These are phyloP conservation scores for Phenganax marumi DNA, from an alignment of 92 coral and sea anemone genomes.

Conservation along the genomic window DNA sequence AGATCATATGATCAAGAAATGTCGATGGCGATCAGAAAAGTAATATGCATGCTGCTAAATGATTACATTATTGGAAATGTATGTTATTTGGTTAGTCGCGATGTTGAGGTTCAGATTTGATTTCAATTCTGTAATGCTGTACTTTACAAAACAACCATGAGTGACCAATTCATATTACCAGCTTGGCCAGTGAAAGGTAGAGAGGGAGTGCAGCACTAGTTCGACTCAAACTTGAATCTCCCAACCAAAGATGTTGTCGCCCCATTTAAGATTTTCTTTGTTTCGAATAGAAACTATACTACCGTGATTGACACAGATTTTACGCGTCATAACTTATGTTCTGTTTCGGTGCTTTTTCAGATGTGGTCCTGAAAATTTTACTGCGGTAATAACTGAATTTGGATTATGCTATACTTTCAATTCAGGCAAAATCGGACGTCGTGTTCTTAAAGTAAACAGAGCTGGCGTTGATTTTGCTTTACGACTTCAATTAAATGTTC, in stretches of 20 bases:
- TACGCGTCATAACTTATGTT: no score
- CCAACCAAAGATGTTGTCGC: neutral
- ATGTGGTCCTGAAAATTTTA: conserved; percentile 95
- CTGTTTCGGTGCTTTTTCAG: neutral
- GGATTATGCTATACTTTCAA: conserved; percentile 95
- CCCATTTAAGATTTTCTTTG: neutral
- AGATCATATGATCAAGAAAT: conserved; percentile 97
- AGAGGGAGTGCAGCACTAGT: no score
- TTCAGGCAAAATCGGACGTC: conserved; percentile 80
- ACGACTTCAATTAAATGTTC: conserved; percentile 86
- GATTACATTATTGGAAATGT: neutral
- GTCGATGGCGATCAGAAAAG: conserved; percentile 95
- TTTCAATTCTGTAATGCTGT: no score
- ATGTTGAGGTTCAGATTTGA: no score
- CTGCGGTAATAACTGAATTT: conserved; percentile 96
- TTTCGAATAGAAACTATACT: no score
- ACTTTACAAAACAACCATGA: no score
- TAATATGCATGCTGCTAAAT: neutral
- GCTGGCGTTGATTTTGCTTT: conserved; percentile 97
- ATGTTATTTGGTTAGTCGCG: no score
- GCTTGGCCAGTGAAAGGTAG: no score
- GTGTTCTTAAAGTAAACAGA: conserved; percentile 79
- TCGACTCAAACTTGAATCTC: no score
- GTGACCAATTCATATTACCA: no score
- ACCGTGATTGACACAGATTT: no score